phyloP scores from a whole-genome alignment of 2,797 vertebrate genomes.

The Phyllotis vaccarum region DNA sequence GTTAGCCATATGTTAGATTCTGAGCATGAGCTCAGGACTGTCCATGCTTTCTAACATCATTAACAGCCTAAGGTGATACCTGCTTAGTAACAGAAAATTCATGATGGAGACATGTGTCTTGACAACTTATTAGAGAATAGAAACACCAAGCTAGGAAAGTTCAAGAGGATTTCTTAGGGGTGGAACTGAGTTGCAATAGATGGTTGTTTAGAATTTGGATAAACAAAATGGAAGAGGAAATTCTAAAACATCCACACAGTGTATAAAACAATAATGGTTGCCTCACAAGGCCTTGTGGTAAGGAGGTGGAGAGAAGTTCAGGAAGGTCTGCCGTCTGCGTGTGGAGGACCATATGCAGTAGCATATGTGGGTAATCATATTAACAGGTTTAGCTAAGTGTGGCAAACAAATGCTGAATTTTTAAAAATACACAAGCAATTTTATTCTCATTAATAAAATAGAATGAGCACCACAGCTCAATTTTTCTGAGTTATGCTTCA shows the following conservation, averaged over 20 bases:
- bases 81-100: neutral
- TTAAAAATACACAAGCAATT: constrained; percentile 4
- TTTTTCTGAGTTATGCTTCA: neutral
- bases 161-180: neutral
- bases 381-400: neutral
- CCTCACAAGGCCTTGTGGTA: neutral
- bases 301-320: neutral
- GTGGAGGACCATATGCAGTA: neutral
- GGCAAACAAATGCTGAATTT: neutral
- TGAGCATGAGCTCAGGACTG: neutral
- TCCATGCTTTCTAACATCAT: neutral
- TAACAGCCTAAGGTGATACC: neutral
- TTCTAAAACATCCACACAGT: neutral
- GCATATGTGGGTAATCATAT: neutral
- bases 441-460: constrained; percentile 29
- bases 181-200: neutral
- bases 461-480: neutral
- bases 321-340: neutral
- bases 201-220: neutral
- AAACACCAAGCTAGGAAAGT: neutral
- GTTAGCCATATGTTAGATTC: neutral
- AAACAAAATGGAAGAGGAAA: neutral
- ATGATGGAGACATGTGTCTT: neutral
- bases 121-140: neutral
- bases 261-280: neutral